Evolutionary conservation across 37 sponge, comb jelly and placozoan genomes (phyloP), one percentile per base, ranked within the genome.

Genomic region (Lycopodina hypogea): DNA sequence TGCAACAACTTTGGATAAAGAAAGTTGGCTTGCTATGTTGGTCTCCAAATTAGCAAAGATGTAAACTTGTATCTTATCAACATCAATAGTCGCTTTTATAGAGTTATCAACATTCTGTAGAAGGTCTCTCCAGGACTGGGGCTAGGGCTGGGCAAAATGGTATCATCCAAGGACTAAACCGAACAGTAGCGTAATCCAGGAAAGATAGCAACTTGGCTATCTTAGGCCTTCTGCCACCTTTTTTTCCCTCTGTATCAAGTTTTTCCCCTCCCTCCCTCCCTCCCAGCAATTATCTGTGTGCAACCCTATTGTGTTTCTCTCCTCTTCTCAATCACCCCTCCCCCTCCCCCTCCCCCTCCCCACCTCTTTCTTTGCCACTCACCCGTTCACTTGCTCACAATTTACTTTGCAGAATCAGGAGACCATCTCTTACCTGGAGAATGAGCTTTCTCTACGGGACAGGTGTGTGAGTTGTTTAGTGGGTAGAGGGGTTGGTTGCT

Each of bases 371-470:
- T 7, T 6, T 17, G 3, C 24, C 9, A 35, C 63, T 45, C 38
- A 41, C 62, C 12, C 19, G 34, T 37, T 12, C 11, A 2, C 61
- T 42, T 29, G 53, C 6, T 45, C 9, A 45, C 9, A 22, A 15
- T 24, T 36, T 28, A 42, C 45, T 28, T 3, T 52, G 34, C 29
- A 75, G 76, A 23, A 32, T 9, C 57, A 75, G 56, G 76, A 75
- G 18, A 55, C 57, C 29, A 55, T 75, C 1, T 28, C 53, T 55
- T 75, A 55, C 58, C 12, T 75, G 1, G 57, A 75, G 56, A 52
- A 56, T 24, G 76, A 75, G 35, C 17, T 75, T 15, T 75, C 76
- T 4, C 28, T 55, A 21, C 53, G 35, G 24, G 58, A 75, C 42
- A 55, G 56, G 76, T 75, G 23, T 26, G 60, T 23, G 60, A 59